Evolutionary conservation across 2,888 invertebrate species (phyloP).

Genomic region (Pristionchus fissidentatus): DNA sequence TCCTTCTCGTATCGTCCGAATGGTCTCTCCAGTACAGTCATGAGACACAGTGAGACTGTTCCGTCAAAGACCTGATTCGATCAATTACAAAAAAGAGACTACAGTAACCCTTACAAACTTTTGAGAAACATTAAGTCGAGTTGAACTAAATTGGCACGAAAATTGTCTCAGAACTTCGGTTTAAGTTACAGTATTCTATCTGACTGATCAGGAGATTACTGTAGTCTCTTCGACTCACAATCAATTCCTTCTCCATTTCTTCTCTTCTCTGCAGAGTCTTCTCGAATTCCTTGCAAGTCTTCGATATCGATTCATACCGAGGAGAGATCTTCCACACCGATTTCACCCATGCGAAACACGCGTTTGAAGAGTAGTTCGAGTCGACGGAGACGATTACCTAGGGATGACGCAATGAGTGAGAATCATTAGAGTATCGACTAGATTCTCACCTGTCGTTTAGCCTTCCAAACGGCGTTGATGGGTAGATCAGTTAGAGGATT

Average conservation of each 20-base stretch:
- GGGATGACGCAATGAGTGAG: not conserved
- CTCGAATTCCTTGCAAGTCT: slow-evolving; percentile 37
- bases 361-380: not conserved
- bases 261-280: not conserved
- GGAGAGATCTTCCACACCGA: slow-evolving; percentile 8
- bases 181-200: no score
- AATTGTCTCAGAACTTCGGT: no score
- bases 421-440: no score
- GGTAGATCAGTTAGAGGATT: slow-evolving; percentile 23
- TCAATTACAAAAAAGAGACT: not conserved
- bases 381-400: slow-evolving; percentile 3
- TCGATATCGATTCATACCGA: slow-evolving; percentile 12
- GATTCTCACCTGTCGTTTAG: slow-evolving; percentile 11
- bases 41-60: not conserved
- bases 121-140: no score
- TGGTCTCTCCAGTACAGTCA: slow-evolving; percentile 7
- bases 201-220: no score
- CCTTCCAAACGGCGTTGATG: slow-evolving; percentile 16
- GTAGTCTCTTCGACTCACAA: no score
- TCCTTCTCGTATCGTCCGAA: slow-evolving; percentile 43
- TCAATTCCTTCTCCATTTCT: slow-evolving; percentile 11
- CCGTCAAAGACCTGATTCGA: not conserved
- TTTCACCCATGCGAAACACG: slow-evolving; percentile 22
- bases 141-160: no score
- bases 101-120: not conserved